A percentile compares a stretch with the other conserved stretches of the same genome.
These are phyloP conservation scores for Hippocampus abdominalis DNA, from an alignment of 2,113 vertebrate species.

Conservation along the genomic window DNA sequence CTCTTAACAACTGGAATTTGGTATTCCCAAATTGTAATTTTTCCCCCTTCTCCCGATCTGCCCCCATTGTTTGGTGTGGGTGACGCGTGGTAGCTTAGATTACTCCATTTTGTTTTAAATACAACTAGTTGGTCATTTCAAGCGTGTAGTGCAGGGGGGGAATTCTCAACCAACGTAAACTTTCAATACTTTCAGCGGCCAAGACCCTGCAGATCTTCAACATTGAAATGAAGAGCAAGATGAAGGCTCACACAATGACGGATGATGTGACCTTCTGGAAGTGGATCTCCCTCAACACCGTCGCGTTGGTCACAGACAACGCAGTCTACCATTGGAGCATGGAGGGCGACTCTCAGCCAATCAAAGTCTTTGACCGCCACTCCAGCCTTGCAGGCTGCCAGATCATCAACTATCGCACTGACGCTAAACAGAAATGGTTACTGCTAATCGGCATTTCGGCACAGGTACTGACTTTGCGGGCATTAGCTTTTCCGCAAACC, in stretches of 20 bases:
- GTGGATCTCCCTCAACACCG: conserved; percentile 98
- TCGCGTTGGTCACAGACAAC: conserved; percentile 95
- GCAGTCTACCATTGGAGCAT: conserved; percentile 99
- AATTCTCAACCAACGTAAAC: conserved; percentile 13
- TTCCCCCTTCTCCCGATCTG: neutral
- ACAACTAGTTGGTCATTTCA: neutral
- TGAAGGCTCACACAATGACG: conserved; percentile 99
- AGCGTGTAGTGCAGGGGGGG: neutral
- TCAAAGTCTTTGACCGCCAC: conserved; percentile 97
- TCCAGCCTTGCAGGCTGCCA: conserved; percentile 96
- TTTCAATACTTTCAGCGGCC: conserved; percentile 81
- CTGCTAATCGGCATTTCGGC: conserved; percentile 96
- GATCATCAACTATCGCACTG: conserved; percentile 98
- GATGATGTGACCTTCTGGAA: conserved; percentile 99
- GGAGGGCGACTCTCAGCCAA: conserved; percentile 96
- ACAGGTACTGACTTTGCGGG: conserved; percentile 73
- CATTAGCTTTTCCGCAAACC: neutral
- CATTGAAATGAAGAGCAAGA: conserved; percentile 99
- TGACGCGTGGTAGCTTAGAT: conserved; percentile 40
- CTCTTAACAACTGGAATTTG: conserved; percentile 42
- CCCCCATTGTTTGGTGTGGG: conserved; percentile 39
- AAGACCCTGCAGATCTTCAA: conserved; percentile 99
- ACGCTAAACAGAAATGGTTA: conserved; percentile 97
- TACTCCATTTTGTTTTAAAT: neutral
- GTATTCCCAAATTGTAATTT: conserved; percentile 25